These are phyloP conservation scores for Fregetta grallaria DNA, from an alignment of 2,113 vertebrate species.

Conservation along the genomic window DNA sequence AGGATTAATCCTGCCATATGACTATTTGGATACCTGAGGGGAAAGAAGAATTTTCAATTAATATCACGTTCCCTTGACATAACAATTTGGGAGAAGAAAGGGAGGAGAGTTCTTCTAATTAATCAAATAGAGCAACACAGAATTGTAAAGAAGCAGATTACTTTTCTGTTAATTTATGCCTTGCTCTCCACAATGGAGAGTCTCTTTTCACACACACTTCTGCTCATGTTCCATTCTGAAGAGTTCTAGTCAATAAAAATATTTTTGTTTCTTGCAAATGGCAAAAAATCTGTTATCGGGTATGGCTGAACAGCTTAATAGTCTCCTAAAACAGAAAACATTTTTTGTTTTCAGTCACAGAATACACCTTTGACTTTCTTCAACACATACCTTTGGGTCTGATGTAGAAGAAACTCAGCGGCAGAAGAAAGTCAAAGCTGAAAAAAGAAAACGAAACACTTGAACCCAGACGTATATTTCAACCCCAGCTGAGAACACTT, in stretches of 20 bases:
- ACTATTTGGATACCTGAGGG: neutral
- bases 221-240: neutral
- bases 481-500: neutral
- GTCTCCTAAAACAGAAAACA: neutral
- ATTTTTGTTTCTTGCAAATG: neutral
- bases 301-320: neutral
- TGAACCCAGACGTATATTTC: neutral
- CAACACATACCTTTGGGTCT: neutral
- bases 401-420: neutral
- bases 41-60: conserved; percentile 36
- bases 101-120: neutral
- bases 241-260: neutral
- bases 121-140: neutral
- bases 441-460: neutral
- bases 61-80: neutral
- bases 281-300: neutral
- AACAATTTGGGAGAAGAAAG: neutral
- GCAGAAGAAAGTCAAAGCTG: neutral
- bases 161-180: neutral
- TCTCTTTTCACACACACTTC: neutral
- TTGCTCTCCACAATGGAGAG: neutral
- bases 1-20: neutral
- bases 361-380: neutral
- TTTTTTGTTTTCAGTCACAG: neutral
- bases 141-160: neutral